Evolutionary conservation across 2,888 invertebrate species (phyloP).

Genomic region (Andrena minutula): DNA sequence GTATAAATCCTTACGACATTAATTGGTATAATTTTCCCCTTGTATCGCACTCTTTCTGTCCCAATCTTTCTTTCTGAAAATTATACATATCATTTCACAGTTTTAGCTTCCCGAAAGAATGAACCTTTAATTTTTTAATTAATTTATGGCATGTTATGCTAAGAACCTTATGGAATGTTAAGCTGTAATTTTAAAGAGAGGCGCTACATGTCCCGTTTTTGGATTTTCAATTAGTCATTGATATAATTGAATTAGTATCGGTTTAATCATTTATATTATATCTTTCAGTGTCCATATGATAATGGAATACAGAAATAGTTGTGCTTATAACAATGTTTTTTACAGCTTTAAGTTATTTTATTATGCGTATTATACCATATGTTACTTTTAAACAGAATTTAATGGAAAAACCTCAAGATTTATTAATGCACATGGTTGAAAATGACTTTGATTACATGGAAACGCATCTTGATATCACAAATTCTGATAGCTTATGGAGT

Average conservation of each 20-base stretch:
- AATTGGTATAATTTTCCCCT: too few species aligned
- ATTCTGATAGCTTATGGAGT: slow-evolving; percentile 77
- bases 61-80: neutral
- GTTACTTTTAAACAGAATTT: slow-evolving; percentile 70
- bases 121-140: neutral
- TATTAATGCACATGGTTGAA: slow-evolving; percentile 74
- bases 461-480: slow-evolving; percentile 68
- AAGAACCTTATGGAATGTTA: neutral
- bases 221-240: neutral
- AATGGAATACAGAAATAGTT: neutral
- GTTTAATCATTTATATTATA: neutral
- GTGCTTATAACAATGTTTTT: neutral
- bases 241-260: neutral
- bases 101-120: neutral
- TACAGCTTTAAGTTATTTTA: neutral
- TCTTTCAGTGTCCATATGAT: neutral
- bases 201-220: neutral
- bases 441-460: slow-evolving; percentile 80
- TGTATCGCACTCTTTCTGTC: neutral
- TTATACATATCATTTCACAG: neutral
- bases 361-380: slow-evolving; percentile 2
- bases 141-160: neutral
- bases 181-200: neutral
- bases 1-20: too few species aligned
- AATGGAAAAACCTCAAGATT: slow-evolving; percentile 77